Evolutionary conservation across 1,140 invertebrate genomes (phyloP), one percentile per base, ranked within the genome.

Genomic region (Apis cerana): DNA sequence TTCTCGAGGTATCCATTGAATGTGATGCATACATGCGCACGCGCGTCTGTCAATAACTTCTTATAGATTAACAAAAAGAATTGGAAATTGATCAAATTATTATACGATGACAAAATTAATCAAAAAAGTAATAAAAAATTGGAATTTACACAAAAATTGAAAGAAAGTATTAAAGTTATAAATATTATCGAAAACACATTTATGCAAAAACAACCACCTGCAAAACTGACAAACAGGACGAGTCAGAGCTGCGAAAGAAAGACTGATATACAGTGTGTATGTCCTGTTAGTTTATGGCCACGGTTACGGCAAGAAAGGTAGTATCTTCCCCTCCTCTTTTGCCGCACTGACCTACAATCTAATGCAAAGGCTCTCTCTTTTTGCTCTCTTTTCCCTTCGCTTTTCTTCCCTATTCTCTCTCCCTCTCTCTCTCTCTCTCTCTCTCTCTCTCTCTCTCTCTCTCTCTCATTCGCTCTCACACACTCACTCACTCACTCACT

Each of bases 221-320:
- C 43, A 13, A 12, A 33, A 67, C 71, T 75, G 59, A 58, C 52
- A 21, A 43, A 78, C 67, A 59, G 58, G 74, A 78, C 92, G 92
- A 89, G 89, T 91, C 89, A 85, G 87, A 81, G 84, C 92, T 90
- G 80, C 82, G 83, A 89, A 89, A 90, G 91, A 92, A 92, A 92
- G 90, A 93, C 92, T 93, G 91, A 85, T 83, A 84, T 71, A 69
- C 72, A 33, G 77, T 80, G 81, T 85, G 88, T 89, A 89, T 93
- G 92, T 93, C 93, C 93, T 93, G 93, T 94, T 94, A 93, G 91
- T 90, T 93, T 86, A 87, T 88, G 80, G 89, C 89, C 86, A 80
- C 83, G 84, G 85, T 85, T 65, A 83, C 84, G 86, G 85, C 81
- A 87, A 89, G 85, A 85, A 89, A 92, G 89, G 91, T 91, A 90